Base-by-base conservation (phyloP, 2,797 vertebrate genomes). In the Syngnathus acus region DNA sequence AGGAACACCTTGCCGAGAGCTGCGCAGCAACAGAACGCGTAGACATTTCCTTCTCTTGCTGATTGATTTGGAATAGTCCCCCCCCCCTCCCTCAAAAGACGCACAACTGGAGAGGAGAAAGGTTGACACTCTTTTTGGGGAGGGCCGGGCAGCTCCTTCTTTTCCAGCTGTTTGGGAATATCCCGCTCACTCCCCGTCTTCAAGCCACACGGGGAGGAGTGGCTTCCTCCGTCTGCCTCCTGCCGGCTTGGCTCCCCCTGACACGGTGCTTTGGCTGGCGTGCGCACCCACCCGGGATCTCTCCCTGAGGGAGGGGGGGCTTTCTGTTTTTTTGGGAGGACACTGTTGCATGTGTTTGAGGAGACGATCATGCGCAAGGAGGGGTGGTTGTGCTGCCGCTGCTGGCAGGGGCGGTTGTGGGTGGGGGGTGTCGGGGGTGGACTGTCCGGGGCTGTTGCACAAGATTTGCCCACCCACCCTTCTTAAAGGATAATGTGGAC, bases 91-190 rank as follows among this genome's bases (percentile, higher is more conserved):
- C 26, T 6, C 74, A 57, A 72, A 76, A 75, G 67, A 82, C 71
- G 82, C 79, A 81, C 77, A 79, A 86, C 62, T 87, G 84, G 84
- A 89, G 80, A 62, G 65, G 72, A 77, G 78, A 90, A 87, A 86
- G 86, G 84, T 89, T 85, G 83, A 81, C 84, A 85, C 83, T 87
- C 73, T 87, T 90, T 83, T 90, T 84, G 85, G 89, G 89, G 89
- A 89, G 89, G 89, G 88, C 83, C 86, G 82, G 11, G 80, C 84
- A 86, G 82, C 81, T 84, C 75, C 74, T 64, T 21, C 48, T 64
- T n/a, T 83, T 88, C 83, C 85, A 87, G 87, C 86, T 85, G 85
- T 85, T 84, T 84, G 80, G 84, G 83, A 83, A 87, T 78, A 87
- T 82, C 81, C 84, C 80, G 84, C 72, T 78, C 74, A 65, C 67